Percentiles rank a stretch among this genome's conserved stretches.
Conservation (phyloP, 2,888 invertebrate species). For the Tanypteryx hageni region DNA sequence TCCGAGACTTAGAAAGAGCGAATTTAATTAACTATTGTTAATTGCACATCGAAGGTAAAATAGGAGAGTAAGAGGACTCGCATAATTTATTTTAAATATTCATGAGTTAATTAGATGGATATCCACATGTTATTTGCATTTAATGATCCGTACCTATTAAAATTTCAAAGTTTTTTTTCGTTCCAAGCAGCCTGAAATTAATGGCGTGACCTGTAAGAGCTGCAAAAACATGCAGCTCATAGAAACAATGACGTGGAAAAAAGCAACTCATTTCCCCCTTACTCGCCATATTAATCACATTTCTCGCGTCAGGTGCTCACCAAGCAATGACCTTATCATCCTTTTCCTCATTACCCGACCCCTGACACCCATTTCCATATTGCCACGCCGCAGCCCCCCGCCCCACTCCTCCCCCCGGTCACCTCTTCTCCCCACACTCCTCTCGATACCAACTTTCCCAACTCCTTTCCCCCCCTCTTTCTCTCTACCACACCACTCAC, state of each 20-base stretch:
- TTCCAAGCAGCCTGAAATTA: conserved; percentile 1
- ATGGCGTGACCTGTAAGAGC: background rate
- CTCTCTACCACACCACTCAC: too few relatives aligned
- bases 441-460: conserved; percentile 13
- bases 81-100: too few relatives aligned
- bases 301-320: background rate
- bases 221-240: background rate
- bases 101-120: too few relatives aligned
- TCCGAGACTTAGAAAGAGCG: too few relatives aligned
- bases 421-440: too few relatives aligned
- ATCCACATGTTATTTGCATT: too few relatives aligned
- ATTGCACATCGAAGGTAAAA: too few relatives aligned
- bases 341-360: conserved; percentile 5
- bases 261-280: background rate
- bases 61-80: too few relatives aligned
- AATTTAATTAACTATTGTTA: too few relatives aligned
- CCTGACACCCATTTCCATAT: background rate
- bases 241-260: conserved; percentile 25
- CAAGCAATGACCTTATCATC: conserved; percentile 38
- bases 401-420: too few relatives aligned
- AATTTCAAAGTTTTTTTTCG: background rate
- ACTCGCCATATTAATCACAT: conserved; percentile 23
- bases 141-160: too few relatives aligned
- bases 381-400: too few relatives aligned
- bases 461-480: background rate